These are phyloP conservation scores for Trachurus trachurus DNA, from an alignment of 2,797 vertebrate species.

Conservation along the genomic window DNA sequence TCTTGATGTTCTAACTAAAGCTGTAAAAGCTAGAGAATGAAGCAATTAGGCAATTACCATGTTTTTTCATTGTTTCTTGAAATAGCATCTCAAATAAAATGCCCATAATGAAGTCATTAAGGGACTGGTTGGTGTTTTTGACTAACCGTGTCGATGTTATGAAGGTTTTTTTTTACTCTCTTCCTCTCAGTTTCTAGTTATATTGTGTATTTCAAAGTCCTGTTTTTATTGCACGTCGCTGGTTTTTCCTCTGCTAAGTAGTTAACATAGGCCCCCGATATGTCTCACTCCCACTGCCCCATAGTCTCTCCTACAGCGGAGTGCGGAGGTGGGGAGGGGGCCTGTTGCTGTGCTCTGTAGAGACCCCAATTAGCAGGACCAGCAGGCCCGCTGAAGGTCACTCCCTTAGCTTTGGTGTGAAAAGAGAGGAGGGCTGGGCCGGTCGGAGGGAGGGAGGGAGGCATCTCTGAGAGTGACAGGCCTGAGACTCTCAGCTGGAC, in stretches of 20 bases:
- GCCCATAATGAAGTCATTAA: background rate
- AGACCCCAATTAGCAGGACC: constrained; percentile 82
- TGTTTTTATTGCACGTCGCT: constrained; percentile 5
- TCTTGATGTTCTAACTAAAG: background rate
- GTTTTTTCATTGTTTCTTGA: background rate
- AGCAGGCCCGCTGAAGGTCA: constrained; percentile 78
- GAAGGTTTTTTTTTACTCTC: background rate
- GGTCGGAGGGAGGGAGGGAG: constrained; percentile 15
- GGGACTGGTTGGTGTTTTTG: background rate
- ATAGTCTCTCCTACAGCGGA: constrained; percentile 38
- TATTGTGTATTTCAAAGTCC: constrained; percentile 12
- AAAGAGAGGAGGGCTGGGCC: constrained; percentile 51
- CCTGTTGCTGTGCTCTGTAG: constrained; percentile 62
- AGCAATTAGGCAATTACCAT: background rate
- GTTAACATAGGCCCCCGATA: constrained; percentile 29
- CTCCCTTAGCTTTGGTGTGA: constrained; percentile 72
- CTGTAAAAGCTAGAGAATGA: background rate
- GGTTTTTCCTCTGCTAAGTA: constrained; percentile 32
- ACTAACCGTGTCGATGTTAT: too few relatives aligned
- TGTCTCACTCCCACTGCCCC: constrained; percentile 39
- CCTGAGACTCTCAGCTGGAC: constrained; percentile 46
- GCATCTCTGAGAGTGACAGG: constrained; percentile 43
- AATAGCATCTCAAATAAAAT: background rate
- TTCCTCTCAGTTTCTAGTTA: background rate
- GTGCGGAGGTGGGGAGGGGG: constrained; percentile 11